Evolutionary conservation across 2,888 invertebrate genomes (phyloP).

Genomic region (Chrysodeixis includens): DNA sequence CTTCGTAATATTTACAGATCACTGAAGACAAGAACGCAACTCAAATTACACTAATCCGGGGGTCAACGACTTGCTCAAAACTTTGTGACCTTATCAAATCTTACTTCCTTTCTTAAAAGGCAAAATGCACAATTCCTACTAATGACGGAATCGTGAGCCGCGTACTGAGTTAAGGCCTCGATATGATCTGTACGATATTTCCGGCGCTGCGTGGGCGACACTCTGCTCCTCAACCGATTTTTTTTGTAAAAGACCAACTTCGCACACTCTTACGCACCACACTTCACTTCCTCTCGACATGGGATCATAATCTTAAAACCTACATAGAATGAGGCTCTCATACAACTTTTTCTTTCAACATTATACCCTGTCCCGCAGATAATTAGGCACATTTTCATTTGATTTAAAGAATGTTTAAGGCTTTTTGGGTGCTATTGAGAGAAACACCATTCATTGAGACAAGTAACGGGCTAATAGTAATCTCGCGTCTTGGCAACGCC

Average conservation of each 20-base stretch:
- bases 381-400: slow-evolving; percentile 65
- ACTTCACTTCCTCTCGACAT: slow-evolving; percentile 73
- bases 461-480: slow-evolving; percentile 88
- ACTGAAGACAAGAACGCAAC: slow-evolving; percentile 37
- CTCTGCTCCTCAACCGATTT: slow-evolving; percentile 72
- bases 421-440: slow-evolving; percentile 75
- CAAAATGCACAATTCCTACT: slow-evolving; percentile 81
- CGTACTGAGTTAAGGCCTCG: slow-evolving; percentile 73
- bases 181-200: slow-evolving; percentile 83
- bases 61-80: slow-evolving; percentile 67
- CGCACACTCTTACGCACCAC: slow-evolving; percentile 77
- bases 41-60: slow-evolving; percentile 42
- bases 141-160: slow-evolving; percentile 85
- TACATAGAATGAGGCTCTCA: slow-evolving; percentile 65
- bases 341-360: slow-evolving; percentile 37
- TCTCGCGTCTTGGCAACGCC: slow-evolving; percentile 82
- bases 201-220: slow-evolving; percentile 83
- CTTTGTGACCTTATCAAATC: slow-evolving; percentile 72
- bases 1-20: slow-evolving; percentile 38
- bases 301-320: slow-evolving; percentile 71
- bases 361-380: slow-evolving; percentile 61
- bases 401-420: slow-evolving; percentile 65
- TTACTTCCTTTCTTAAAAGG: slow-evolving; percentile 77
- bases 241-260: slow-evolving; percentile 72
- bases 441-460: slow-evolving; percentile 86